Base-by-base conservation (phyloP, 2,797 vertebrate genomes). In the Periophthalmus magnuspinnatus region DNA sequence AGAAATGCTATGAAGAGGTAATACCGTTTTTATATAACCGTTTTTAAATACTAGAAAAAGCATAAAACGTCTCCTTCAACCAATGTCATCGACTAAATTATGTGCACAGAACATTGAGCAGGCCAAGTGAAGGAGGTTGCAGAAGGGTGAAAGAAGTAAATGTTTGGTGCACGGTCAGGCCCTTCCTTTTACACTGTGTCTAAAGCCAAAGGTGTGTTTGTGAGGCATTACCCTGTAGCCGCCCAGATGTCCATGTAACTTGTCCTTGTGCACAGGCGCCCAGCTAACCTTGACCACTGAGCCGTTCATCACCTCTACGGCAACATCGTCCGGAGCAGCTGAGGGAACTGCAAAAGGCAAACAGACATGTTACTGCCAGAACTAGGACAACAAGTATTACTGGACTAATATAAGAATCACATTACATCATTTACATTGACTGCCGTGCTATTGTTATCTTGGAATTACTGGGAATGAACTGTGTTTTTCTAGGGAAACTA, bases 211-310 rank as follows among this genome's bases (percentile, higher is more conserved):
- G 78, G 77, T 75, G 34, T 84, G 83, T 71, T 78, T 81, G 78
- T 80, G 83, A 86, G 75, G 79, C 81, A 86, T 91, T 93, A 90
- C 98, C 97, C 95, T 96, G 90, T 99, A 98, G 88, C 98, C 98
- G 90, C 91, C 94, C 79, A 99, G 94, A 89, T 94, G 96, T 77
- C 98, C 98, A 28, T 94, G 95, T 63, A 99, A 90, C 91, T 95
- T 95, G 91, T 99, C 96, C 90, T 95, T 96, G 70, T 95, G 95
- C 75, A 99, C 92, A 54, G 89, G 89, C 2, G 84, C 90, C 98
- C 98, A 99, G 87, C 84, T 94, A 84, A 97, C 97, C 88, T 94
- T 94, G 74, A 94, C 93, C 81, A 95, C 72, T 0, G 95, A 96
- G 89, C 93, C 95, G 93, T 99, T 98, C 83, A 96, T 72, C 75